Conservation (phyloP, 2,888 invertebrate genomes). For the Tipula helvola region DNA sequence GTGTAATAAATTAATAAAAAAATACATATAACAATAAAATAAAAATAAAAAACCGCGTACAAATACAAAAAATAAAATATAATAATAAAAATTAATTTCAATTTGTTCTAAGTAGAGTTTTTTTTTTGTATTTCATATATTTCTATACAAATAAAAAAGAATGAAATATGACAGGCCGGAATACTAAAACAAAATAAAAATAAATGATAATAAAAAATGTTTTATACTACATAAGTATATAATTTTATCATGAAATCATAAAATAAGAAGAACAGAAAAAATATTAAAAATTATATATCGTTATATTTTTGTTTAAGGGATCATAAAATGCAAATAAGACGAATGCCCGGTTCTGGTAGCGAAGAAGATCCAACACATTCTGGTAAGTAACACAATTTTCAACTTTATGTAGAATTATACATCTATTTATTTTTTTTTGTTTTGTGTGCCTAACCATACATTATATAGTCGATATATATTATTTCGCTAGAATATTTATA, state of each 20-base stretch:
- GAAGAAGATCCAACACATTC: constrained; percentile 68
- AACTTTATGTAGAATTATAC: not conserved
- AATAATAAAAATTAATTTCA: not conserved
- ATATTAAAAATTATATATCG: not conserved
- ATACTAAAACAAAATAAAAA: not conserved
- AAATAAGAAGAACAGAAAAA: not conserved
- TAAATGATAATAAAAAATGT: not conserved
- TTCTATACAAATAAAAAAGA: not conserved
- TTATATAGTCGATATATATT: not conserved
- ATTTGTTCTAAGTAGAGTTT: not conserved
- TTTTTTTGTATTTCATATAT: not conserved
- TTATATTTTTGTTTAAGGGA: constrained; percentile 46
- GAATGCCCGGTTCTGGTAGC: constrained; percentile 54
- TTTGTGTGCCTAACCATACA: not conserved
- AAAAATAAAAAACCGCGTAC: not conserved
- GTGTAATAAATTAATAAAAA: not conserved
- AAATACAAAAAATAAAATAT: not conserved
- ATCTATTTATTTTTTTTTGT: not conserved
- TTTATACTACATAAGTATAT: not conserved
- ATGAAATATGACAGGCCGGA: not conserved
- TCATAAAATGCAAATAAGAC: constrained; percentile 68
- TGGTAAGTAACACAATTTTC: constrained; percentile 38
- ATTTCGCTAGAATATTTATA: not conserved
- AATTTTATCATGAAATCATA: constrained; percentile 9
- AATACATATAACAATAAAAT: not conserved